These are phyloP conservation scores for Eueides isabella DNA, from an alignment of 1,140 invertebrate genomes.

Conservation along the genomic window DNA sequence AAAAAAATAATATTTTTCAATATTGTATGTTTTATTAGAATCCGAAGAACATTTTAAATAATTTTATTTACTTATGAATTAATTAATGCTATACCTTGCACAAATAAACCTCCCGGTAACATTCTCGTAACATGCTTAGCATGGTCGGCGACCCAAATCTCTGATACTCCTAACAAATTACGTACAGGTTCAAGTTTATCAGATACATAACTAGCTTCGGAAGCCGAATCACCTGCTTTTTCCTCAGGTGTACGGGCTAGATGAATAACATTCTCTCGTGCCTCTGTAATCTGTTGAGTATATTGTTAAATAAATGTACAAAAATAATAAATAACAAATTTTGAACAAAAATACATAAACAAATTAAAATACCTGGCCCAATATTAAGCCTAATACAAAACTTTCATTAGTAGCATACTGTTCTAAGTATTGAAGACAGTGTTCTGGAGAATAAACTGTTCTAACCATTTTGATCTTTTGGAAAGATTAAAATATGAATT, in stretches of 20 bases:
- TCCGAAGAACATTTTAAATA: no score
- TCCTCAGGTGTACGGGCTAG: conserved; percentile 87
- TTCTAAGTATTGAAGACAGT: conserved; percentile 77
- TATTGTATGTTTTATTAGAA: background rate
- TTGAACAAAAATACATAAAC: conserved; percentile 8
- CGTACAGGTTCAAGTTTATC: conserved; percentile 56
- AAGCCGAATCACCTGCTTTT: conserved; percentile 53
- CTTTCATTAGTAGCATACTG: conserved; percentile 79
- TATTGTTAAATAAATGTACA: background rate
- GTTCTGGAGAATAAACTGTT: conserved; percentile 74
- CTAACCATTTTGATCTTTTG: conserved; percentile 63
- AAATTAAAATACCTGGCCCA: conserved; percentile 84
- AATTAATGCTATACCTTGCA: conserved; percentile 81
- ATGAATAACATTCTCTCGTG: conserved; percentile 88
- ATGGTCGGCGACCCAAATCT: conserved; percentile 86
- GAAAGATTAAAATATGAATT: background rate
- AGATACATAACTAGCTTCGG: conserved; percentile 57
- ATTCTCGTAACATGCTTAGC: conserved; percentile 89
- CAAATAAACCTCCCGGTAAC: conserved; percentile 91
- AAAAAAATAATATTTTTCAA: conserved; percentile 31
- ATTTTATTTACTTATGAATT: background rate
- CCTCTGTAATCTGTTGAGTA: conserved; percentile 77
- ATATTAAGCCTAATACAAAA: conserved; percentile 85
- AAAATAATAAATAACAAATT: background rate
- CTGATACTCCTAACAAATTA: conserved; percentile 79